Conservation (phyloP, 2,888 invertebrate species). For the Cyclophora punctaria region DNA sequence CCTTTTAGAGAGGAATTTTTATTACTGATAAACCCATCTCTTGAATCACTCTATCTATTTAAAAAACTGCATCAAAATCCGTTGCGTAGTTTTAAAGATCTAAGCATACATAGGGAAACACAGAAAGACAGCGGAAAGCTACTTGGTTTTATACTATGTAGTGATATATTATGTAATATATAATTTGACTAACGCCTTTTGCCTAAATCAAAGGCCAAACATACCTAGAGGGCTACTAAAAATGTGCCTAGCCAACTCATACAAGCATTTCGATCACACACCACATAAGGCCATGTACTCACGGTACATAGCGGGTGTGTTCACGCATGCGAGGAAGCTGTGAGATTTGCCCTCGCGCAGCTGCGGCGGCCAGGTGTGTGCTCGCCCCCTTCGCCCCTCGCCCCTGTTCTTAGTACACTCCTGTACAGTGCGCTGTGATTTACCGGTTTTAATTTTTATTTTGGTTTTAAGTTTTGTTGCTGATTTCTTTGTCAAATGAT, state of each 20-base stretch:
- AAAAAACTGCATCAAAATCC: too few relatives aligned
- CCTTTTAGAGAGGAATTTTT: too few relatives aligned
- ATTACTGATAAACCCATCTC: too few relatives aligned
- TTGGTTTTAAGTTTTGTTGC: neutral
- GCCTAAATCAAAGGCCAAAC: too few relatives aligned
- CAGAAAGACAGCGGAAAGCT: too few relatives aligned
- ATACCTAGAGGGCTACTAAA: too few relatives aligned
- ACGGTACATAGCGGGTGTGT: conserved; percentile 26
- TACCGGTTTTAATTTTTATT: conserved; percentile 1
- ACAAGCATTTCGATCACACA: conserved; percentile 1
- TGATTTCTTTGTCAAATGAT: neutral
- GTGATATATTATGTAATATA: too few relatives aligned
- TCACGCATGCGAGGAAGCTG: conserved; percentile 70
- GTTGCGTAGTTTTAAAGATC: too few relatives aligned
- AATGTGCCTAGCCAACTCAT: neutral
- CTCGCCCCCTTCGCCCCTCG: conserved; percentile 42
- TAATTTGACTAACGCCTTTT: too few relatives aligned
- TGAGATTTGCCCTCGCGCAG: conserved; percentile 70
- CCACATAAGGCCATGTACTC: conserved; percentile 8
- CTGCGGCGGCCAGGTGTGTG: conserved; percentile 72
- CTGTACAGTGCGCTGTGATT: conserved; percentile 17
- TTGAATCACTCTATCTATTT: too few relatives aligned
- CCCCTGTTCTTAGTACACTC: conserved; percentile 40
- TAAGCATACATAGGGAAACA: too few relatives aligned
- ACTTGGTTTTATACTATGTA: too few relatives aligned